These are phyloP conservation scores for Homalodisca vitripennis DNA, from an alignment of 1,140 invertebrate genomes.

Conservation along the genomic window DNA sequence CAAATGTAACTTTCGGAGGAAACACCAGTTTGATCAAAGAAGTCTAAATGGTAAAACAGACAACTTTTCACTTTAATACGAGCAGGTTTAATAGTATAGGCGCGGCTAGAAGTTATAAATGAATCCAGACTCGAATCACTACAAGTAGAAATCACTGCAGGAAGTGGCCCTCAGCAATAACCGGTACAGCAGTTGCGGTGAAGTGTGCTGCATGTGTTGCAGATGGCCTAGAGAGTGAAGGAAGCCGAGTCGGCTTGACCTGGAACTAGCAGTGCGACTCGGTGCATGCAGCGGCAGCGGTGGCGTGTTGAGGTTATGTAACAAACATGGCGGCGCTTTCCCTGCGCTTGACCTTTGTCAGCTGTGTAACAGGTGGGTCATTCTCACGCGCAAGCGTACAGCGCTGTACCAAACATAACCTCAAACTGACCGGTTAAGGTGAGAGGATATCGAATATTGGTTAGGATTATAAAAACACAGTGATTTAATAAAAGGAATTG, in stretches of 20 bases:
- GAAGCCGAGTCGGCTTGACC: neutral
- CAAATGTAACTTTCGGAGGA: no score
- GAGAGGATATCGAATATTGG: no score
- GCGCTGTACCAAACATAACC: no score
- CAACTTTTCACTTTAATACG: no score
- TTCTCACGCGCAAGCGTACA: constrained; percentile 7
- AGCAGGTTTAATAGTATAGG: no score
- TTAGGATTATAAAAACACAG: no score
- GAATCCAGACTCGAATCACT: neutral
- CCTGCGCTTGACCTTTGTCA: constrained; percentile 21
- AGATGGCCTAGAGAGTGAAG: neutral
- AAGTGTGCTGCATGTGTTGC: neutral
- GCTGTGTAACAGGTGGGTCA: constrained; percentile 24
- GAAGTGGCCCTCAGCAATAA: neutral
- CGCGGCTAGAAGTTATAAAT: no score
- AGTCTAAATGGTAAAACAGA: no score
- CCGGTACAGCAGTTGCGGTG: neutral
- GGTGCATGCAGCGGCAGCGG: neutral
- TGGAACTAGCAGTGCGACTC: neutral
- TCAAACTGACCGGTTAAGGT: no score
- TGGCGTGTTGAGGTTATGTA: constrained; percentile 7
- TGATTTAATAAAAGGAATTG: no score
- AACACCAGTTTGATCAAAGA: no score
- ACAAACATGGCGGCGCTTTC: neutral
- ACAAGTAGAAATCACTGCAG: neutral